Evolutionary conservation across 2,113 vertebrate species (phyloP).

Genomic region (Formicarius rufipectus): DNA sequence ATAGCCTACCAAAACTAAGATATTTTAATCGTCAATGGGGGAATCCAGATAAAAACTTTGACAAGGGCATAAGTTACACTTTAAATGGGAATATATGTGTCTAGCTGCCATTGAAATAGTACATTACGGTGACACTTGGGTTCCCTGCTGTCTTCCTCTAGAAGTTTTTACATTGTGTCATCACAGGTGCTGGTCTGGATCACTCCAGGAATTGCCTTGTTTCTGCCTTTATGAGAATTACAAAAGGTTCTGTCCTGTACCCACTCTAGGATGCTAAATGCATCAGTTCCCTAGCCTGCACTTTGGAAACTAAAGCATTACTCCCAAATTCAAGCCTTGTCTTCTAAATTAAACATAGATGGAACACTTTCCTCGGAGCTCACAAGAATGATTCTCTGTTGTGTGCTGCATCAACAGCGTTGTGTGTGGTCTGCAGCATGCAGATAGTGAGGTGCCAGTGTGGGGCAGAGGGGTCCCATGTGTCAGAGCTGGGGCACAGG

Average conservation of each 20-base stretch:
- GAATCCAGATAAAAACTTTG: background rate
- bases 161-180: background rate
- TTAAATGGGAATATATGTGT: background rate
- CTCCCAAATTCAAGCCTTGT: background rate
- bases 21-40: background rate
- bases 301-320: background rate
- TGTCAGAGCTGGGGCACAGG: background rate
- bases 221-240: background rate
- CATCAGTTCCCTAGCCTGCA: background rate
- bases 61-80: background rate
- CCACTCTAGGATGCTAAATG: background rate
- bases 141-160: background rate
- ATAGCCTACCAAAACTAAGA: background rate
- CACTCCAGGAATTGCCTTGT: background rate
- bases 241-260: background rate
- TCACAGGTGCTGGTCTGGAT: background rate
- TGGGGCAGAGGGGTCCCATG: background rate
- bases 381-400: background rate
- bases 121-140: too few species aligned
- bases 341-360: background rate
- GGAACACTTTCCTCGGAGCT: background rate
- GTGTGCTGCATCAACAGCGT: background rate
- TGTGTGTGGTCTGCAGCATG: rapidly evolving
- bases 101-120: background rate
- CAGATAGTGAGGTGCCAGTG: background rate